Percentiles rank a stretch among this genome's conserved stretches.
Evolutionary conservation across 2,888 invertebrate genomes (phyloP).

Genomic region (Hirtodrosophila histrioides): DNA sequence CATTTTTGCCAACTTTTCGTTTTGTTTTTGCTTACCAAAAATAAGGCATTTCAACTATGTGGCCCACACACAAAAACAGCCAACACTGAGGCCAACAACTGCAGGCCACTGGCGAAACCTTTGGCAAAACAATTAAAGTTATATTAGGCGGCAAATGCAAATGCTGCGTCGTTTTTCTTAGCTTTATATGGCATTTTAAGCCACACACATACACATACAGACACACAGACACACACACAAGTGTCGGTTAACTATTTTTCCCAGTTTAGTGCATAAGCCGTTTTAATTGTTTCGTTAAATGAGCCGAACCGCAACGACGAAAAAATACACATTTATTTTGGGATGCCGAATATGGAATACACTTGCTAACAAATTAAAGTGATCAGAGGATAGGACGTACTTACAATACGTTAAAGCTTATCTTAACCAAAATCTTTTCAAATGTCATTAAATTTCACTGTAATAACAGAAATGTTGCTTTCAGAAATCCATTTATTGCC

Average conservation of each 20-base stretch:
- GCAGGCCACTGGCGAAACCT: constrained; percentile 17
- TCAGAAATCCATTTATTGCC: too few relatives aligned
- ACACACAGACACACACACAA: constrained; percentile 25
- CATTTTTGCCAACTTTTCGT: constrained; percentile 17
- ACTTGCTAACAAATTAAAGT: too few relatives aligned
- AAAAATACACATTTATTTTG: constrained; percentile 10
- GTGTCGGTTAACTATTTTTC: constrained; percentile 68
- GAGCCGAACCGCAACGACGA: constrained; percentile 49
- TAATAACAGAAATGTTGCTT: too few relatives aligned
- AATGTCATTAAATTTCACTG: too few relatives aligned
- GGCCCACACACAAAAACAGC: constrained; percentile 5
- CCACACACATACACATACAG: constrained; percentile 20
- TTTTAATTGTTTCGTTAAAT: constrained; percentile 78
- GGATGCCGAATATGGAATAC: too few relatives aligned
- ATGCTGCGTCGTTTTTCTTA: constrained; percentile 42
- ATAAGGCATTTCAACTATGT: constrained; percentile 29
- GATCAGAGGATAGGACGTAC: too few relatives aligned
- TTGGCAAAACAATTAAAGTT: constrained; percentile 73
- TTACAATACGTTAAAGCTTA: too few relatives aligned
- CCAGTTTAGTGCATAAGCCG: constrained; percentile 73
- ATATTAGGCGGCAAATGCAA: constrained; percentile 76
- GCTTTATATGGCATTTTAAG: constrained; percentile 46
- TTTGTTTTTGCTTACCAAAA: constrained; percentile 21
- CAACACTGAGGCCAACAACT: constrained; percentile 5
- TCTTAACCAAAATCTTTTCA: too few relatives aligned